Percentiles rank a stretch among this genome's conserved stretches.
These are phyloP conservation scores for Malachius bipustulatus DNA, from an alignment of 2,888 invertebrate genomes.

Conservation along the genomic window DNA sequence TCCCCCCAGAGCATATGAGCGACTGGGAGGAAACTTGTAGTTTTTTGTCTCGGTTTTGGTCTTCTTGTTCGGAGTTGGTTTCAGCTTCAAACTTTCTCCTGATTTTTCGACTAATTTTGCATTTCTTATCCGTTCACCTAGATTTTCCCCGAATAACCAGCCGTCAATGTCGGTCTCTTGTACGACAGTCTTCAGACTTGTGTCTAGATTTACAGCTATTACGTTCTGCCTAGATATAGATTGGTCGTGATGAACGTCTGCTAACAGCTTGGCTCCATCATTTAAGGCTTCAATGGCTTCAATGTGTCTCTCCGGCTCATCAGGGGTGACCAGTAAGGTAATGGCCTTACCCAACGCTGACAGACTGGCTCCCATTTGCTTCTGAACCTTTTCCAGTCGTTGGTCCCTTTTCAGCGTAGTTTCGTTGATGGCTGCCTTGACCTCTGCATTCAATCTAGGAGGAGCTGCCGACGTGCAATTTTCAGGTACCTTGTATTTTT, in stretches of 20 bases:
- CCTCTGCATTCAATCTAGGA: too few species aligned
- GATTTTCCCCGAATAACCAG: constrained; percentile 4
- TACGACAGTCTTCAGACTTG: too few species aligned
- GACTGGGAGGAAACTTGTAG: too few species aligned
- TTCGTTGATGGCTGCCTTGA: too few species aligned
- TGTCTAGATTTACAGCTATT: too few species aligned
- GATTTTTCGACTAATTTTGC: constrained; percentile 1
- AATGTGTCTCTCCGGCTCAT: not conserved
- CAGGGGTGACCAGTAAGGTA: not conserved
- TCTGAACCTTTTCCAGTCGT: too few species aligned
- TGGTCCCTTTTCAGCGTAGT: too few species aligned
- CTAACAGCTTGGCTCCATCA: constrained; percentile 2
- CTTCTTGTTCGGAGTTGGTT: too few species aligned
- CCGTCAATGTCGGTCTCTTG: not conserved
- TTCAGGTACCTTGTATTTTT: constrained; percentile 3
- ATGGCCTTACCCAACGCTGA: not conserved
- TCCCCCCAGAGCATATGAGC: too few species aligned
- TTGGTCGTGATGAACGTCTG: constrained; percentile 1
- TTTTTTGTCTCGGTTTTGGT: too few species aligned
- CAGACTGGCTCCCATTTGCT: not conserved
- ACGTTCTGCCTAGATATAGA: too few species aligned
- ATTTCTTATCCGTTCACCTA: constrained; percentile 3
- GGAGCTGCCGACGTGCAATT: not conserved
- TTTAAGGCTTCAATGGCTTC: constrained; percentile 1
- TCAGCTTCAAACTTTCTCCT: constrained; percentile 1